Conservation (phyloP, 2,113 vertebrate genomes). For the Thinocorus orbignyianus region DNA sequence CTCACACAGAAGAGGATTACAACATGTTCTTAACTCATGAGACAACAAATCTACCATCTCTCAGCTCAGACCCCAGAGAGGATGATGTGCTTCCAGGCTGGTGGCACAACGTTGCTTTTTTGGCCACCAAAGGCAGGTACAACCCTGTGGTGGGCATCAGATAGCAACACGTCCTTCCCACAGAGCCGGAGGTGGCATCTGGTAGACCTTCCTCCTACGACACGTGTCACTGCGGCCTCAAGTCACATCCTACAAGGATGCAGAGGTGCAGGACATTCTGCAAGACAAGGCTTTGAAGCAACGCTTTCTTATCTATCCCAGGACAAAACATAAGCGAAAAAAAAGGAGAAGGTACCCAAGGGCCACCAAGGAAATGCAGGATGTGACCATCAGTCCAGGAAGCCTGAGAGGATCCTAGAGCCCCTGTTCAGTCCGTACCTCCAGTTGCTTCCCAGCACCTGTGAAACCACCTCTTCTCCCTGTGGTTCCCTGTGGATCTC, state of each 20-base stretch:
- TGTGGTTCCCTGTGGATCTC: not conserved
- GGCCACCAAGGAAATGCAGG: not conserved
- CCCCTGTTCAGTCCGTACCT: not conserved
- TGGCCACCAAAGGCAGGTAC: not conserved
- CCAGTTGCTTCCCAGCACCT: not conserved
- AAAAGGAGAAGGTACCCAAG: not conserved
- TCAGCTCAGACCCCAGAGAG: not conserved
- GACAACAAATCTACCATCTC: fast-evolving
- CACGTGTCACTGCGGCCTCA: fast-evolving
- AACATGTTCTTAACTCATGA: not conserved
- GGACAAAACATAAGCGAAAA: not conserved
- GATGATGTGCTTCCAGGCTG: fast-evolving
- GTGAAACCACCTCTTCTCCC: not conserved
- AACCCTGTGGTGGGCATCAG: not conserved
- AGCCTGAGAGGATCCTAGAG: not conserved
- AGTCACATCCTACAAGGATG: not conserved
- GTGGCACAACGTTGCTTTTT: not conserved
- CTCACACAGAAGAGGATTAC: not conserved
- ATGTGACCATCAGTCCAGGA: not conserved
- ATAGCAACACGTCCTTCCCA: not conserved
- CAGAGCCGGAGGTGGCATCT: fast-evolving
- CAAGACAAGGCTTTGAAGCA: not conserved
- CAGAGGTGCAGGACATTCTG: not conserved
- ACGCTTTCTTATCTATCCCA: not conserved
- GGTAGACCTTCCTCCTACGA: not conserved